phyloP scores from a whole-genome alignment of 1,140 invertebrate species.

The Brachionus plicatilis region DNA sequence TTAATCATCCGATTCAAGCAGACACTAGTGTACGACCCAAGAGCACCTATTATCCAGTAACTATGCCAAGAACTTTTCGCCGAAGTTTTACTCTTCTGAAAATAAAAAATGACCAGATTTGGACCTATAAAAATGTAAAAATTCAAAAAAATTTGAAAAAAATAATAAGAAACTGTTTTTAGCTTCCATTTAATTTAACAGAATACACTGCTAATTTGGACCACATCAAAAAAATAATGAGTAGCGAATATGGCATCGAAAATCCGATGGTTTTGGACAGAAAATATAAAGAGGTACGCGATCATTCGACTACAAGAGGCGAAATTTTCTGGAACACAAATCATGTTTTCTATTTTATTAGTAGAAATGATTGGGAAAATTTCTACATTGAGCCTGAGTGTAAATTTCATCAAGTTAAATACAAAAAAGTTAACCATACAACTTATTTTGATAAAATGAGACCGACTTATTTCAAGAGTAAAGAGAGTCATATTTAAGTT shows the following conservation, averaged over 20 bases:
- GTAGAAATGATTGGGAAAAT: constrained; percentile 22
- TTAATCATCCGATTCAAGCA: neutral
- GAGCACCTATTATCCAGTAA: constrained; percentile 28
- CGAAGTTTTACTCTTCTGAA: constrained; percentile 11
- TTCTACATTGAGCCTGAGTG: neutral
- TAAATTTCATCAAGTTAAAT: constrained; percentile 35
- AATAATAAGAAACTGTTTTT: neutral
- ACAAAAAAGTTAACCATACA: constrained; percentile 23
- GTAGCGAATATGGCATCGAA: neutral
- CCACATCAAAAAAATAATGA: neutral
- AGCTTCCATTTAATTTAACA: constrained; percentile 27
- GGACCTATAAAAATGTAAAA: constrained; percentile 31
- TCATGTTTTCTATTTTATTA: constrained; percentile 29
- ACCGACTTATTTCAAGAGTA: constrained; percentile 9
- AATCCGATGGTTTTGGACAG: constrained; percentile 3
- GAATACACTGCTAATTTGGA: constrained; percentile 24
- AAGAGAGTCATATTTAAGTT: neutral
- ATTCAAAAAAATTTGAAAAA: neutral
- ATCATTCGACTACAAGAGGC: neutral
- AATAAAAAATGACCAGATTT: constrained; percentile 32
- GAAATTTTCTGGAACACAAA: constrained; percentile 37
- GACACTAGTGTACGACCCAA: neutral
- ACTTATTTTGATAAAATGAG: constrained; percentile 4
- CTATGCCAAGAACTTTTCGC: constrained; percentile 14
- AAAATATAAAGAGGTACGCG: constrained; percentile 2